Percentiles rank a stretch among this genome's conserved stretches.
Conservation (phyloP, 92 coral and sea anemone genomes). For the Phenganax subtilis region DNA sequence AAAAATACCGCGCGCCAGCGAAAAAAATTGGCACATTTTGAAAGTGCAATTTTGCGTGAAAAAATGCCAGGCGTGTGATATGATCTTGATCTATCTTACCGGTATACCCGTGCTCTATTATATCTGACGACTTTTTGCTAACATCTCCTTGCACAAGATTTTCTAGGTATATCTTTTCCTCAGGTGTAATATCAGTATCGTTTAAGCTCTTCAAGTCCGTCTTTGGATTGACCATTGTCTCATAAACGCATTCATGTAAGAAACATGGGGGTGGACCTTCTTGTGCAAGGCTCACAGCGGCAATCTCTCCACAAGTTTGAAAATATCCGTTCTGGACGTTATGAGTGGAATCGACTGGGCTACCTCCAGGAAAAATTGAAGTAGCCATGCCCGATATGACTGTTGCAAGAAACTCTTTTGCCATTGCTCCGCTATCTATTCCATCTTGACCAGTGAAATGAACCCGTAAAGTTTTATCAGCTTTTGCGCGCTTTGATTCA, state of each 20-base stretch:
- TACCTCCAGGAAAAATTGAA: slow-evolving; percentile 30
- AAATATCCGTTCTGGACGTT: slow-evolving; percentile 2
- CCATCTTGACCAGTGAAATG: slow-evolving; percentile 41
- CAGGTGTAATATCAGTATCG: slow-evolving; percentile 23
- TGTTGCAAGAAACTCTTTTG: slow-evolving; percentile 9
- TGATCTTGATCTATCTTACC: slow-evolving; percentile 13
- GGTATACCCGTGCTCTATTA: slow-evolving; percentile 22
- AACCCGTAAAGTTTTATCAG: slow-evolving; percentile 36
- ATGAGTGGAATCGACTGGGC: slow-evolving; percentile 19
- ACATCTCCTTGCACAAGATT: slow-evolving; percentile 20
- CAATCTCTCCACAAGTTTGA: background rate
- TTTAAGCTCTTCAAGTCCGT: slow-evolving; percentile 8
- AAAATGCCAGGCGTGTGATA: background rate
- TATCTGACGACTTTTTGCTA: background rate
- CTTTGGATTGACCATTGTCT: background rate
- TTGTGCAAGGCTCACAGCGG: background rate
- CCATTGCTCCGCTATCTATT: slow-evolving; percentile 39
- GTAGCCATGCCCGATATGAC: slow-evolving; percentile 5
- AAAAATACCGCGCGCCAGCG: too few relatives aligned
- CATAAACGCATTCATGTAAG: slow-evolving; percentile 4
- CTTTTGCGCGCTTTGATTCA: slow-evolving; percentile 13
- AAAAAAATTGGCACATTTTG: too few relatives aligned
- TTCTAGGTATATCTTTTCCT: slow-evolving; percentile 10
- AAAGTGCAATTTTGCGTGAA: too few relatives aligned
- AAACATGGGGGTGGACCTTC: slow-evolving; percentile 1